Conservation (phyloP, 2,797 vertebrate species). For the Gobio occitaniae region DNA sequence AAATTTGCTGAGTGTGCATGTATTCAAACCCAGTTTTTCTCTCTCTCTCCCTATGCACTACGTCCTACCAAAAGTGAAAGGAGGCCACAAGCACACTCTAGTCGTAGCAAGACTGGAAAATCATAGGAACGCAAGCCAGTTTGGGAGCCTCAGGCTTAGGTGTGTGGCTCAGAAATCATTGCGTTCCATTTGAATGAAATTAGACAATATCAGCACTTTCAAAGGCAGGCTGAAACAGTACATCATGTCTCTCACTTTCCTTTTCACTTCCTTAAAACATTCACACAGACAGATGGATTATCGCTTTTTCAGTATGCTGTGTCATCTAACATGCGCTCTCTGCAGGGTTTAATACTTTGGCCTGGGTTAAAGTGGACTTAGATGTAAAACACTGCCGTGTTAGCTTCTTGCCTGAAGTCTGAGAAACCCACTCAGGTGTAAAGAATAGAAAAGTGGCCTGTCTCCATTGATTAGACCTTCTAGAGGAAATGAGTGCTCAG, state of each 20-base stretch:
- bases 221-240: constrained; percentile 22
- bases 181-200: constrained; percentile 31
- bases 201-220: constrained; percentile 42
- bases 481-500: constrained; percentile 11
- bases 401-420: constrained; percentile 5
- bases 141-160: constrained; percentile 36
- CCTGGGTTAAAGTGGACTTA: neutral
- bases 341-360: constrained; percentile 12
- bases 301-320: neutral
- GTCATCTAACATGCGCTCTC: neutral
- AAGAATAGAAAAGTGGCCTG: constrained; percentile 25
- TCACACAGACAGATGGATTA: neutral
- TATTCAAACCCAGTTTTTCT: neutral
- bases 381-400: constrained; percentile 10
- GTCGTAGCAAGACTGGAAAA: constrained; percentile 37
- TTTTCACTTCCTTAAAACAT: constrained; percentile 33
- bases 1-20: neutral
- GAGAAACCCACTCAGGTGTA: constrained; percentile 29
- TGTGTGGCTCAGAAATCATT: constrained; percentile 34
- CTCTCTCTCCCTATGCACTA: constrained; percentile 12
- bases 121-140: constrained; percentile 16
- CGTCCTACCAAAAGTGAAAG: constrained; percentile 35
- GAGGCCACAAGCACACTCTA: constrained; percentile 41
- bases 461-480: constrained; percentile 30
- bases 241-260: constrained; percentile 28